These are phyloP conservation scores for Trichosurus vulpecula DNA, from an alignment of 2,797 vertebrate species.

Conservation along the genomic window DNA sequence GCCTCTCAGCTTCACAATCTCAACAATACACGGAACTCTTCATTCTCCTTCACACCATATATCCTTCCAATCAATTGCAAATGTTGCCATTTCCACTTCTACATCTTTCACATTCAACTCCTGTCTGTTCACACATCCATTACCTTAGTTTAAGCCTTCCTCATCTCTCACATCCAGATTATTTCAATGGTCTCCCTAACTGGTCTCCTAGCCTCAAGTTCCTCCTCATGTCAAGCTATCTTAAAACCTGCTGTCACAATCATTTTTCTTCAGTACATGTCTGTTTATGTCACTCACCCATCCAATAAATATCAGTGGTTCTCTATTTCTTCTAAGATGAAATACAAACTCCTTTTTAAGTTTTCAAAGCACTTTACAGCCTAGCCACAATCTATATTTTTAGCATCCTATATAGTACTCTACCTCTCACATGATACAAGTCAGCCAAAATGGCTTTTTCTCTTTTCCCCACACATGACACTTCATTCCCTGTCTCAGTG, in stretches of 20 bases:
- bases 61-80: not conserved
- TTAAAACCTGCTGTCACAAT: not conserved
- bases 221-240: not conserved
- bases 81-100: not conserved
- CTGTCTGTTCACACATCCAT: not conserved
- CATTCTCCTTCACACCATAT: not conserved
- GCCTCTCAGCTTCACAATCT: not conserved
- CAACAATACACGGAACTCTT: not conserved
- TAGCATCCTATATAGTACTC: not conserved
- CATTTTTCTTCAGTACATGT: not conserved
- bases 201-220: not conserved
- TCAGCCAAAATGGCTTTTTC: not conserved
- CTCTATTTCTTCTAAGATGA: not conserved
- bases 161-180: not conserved
- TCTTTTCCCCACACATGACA: not conserved
- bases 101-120: not conserved
- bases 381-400: not conserved
- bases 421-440: not conserved
- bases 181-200: not conserved
- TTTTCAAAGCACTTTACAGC: not conserved
- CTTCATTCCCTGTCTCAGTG: not conserved
- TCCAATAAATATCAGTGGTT: not conserved
- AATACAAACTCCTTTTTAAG: not conserved
- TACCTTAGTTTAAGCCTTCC: not conserved
- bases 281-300: not conserved